Evolutionary conservation across 2,888 invertebrate genomes (phyloP).

Genomic region (Incurvaria masculella): DNA sequence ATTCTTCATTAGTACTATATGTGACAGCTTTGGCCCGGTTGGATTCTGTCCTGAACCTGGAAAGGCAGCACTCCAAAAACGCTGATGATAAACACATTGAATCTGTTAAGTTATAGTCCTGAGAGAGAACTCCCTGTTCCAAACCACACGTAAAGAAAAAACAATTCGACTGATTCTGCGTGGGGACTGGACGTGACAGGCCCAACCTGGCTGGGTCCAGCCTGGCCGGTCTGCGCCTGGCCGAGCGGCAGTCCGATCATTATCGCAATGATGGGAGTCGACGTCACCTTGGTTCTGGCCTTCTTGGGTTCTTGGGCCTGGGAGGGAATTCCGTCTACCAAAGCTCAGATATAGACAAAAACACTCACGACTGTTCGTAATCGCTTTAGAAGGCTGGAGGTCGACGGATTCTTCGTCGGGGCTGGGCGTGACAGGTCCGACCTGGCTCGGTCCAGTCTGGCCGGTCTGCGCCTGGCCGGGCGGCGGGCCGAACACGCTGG

Average conservation of each 20-base stretch:
- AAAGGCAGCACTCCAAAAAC: too few species aligned
- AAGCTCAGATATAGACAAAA: neutral
- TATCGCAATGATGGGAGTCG: conserved; percentile 29
- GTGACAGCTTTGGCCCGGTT: too few species aligned
- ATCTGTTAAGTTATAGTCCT: neutral
- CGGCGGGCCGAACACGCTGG: conserved; percentile 30
- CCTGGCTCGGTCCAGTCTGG: conserved; percentile 1
- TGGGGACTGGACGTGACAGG: neutral
- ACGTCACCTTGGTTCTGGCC: conserved; percentile 25
- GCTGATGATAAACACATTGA: too few species aligned
- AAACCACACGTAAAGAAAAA: neutral
- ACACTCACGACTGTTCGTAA: conserved; percentile 11
- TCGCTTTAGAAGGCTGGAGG: conserved; percentile 18
- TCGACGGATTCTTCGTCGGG: conserved; percentile 2
- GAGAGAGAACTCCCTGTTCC: neutral
- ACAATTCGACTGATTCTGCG: neutral
- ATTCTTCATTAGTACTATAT: too few species aligned
- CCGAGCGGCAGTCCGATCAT: conserved; percentile 28
- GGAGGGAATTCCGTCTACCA: neutral
- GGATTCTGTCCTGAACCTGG: too few species aligned
- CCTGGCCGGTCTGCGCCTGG: neutral
- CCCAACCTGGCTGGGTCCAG: conserved; percentile 1
- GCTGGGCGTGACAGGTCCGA: neutral
- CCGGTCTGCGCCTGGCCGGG: neutral
- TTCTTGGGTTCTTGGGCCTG: neutral